A percentile compares a stretch with the other conserved stretches of the same genome.
Conservation (phyloP, 2,888 invertebrate genomes). For the Drosophila atroscutellata region DNA sequence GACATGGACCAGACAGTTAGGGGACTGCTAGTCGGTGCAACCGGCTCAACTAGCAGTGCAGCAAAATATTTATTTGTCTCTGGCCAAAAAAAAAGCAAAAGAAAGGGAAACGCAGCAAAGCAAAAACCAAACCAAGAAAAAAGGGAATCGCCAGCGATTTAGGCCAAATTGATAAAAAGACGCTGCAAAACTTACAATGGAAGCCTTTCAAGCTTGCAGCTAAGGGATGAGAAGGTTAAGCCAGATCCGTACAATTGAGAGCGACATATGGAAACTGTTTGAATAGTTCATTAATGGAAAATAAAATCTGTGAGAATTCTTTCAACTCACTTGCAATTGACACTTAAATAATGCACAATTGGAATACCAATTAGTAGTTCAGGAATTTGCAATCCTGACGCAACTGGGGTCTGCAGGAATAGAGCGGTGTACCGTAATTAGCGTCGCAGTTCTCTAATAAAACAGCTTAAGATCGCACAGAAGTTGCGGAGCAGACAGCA, state of each 20-base stretch:
- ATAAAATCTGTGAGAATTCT: neutral
- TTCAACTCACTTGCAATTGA: neutral
- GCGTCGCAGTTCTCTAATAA: constrained; percentile 21
- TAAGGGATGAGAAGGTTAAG: neutral
- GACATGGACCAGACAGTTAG: neutral
- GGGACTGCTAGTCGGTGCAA: neutral
- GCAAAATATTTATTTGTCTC: constrained; percentile 54
- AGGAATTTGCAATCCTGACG: neutral
- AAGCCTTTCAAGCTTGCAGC: neutral
- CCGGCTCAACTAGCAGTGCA: constrained; percentile 17
- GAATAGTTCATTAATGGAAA: constrained; percentile 10
- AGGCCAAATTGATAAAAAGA: constrained; percentile 32
- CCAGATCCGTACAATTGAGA: neutral
- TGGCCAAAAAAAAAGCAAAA: constrained; percentile 21
- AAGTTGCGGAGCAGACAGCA: constrained; percentile 26
- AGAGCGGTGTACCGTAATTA: constrained; percentile 32
- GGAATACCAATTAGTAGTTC: neutral
- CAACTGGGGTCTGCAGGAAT: neutral
- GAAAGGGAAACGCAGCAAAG: constrained; percentile 19
- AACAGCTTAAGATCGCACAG: constrained; percentile 22
- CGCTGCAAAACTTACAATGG: constrained; percentile 16
- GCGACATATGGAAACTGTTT: neutral
- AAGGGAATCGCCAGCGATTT: constrained; percentile 32
- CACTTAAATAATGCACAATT: neutral
- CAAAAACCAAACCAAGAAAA: neutral